Evolutionary conservation across 2,888 invertebrate genomes (phyloP).

Genomic region (Pseudococcus jackbeardsleyi): DNA sequence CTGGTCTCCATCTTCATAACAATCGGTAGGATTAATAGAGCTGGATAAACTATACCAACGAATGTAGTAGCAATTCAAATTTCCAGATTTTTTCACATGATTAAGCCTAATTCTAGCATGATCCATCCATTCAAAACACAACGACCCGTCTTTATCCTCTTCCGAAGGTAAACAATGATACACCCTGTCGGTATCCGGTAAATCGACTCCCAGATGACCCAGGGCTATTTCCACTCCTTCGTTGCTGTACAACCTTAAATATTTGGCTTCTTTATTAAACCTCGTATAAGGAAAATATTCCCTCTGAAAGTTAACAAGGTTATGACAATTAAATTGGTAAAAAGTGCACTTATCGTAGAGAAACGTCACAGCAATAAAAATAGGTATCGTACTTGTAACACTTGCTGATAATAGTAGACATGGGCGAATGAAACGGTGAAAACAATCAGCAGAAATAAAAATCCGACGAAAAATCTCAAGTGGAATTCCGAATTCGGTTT

Average conservation of each 20-base stretch:
- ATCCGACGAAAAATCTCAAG: conserved; percentile 83
- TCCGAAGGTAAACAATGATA: conserved; percentile 78
- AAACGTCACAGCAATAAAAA: not conserved
- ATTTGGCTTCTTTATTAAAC: conserved; percentile 83
- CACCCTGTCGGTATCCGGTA: conserved; percentile 76
- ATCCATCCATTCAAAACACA: conserved; percentile 88
- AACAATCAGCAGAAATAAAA: conserved; percentile 84
- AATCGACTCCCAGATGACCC: conserved; percentile 68
- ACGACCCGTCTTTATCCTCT: conserved; percentile 76
- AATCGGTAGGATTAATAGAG: conserved; percentile 82
- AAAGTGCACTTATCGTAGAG: not conserved
- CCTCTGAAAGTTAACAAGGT: conserved; percentile 71
- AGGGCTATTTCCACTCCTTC: conserved; percentile 73
- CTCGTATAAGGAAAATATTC: conserved; percentile 86
- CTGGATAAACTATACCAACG: conserved; percentile 82
- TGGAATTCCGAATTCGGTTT: conserved; percentile 81
- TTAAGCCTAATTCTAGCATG: conserved; percentile 81
- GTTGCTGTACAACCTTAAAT: conserved; percentile 80
- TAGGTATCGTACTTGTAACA: conserved; percentile 73
- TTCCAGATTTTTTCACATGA: conserved; percentile 70
- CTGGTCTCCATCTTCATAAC: conserved; percentile 76
- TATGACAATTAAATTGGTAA: not conserved
- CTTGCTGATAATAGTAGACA: conserved; percentile 85
- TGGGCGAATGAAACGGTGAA: conserved; percentile 88
- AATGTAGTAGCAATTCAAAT: conserved; percentile 80